Base-by-base conservation (phyloP, 1,140 invertebrate species). In the Pantala flavescens region DNA sequence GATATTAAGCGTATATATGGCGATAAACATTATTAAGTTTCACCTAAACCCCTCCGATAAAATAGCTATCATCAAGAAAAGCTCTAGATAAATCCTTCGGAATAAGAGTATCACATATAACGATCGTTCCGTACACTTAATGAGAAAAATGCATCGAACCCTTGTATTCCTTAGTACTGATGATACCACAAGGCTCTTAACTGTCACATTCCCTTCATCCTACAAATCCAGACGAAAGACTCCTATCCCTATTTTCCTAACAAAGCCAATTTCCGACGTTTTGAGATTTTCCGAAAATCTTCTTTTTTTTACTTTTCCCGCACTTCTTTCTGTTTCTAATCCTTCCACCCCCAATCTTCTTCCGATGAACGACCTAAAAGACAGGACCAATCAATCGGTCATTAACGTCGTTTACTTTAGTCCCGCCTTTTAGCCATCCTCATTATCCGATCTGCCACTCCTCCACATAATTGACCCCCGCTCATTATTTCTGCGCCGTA, bases 331-430 rank as follows among this genome's bases (percentile, higher is more conserved):
- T 21, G 16, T 63, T 21, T 63, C 16, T 21, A 63, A 16, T 63
- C 49, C 49, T 12, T 63, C 49, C n/a, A 14, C 49, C n/a, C 43
- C 16, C 49, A 19, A 63, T 19, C 28, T 63, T 63, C 49, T 63
- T 63, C 49, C 16, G 12, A 63, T 63, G 49, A 12, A 16, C 49
- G 49, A 3, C 5, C n/a, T 14, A 12, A 21, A 21, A 12, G 49
- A 63, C 49, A 63, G 49, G 12, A 63, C 49, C 49, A 63, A 63
- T 63, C 49, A 63, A 63, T 63, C 49, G 49, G 49, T 63, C 49
- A 63, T 63, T 63, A 63, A 63, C 49, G 49, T 12, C 49, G 16
- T 63, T 63, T 63, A 36, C 28, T 36, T 36, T 36, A 9, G 28
- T 36, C 49, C 49, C 49, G 12, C 49, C 49, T 21, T 63, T 21